A percentile compares a stretch with the other conserved stretches of the same genome.
phyloP scores from a whole-genome alignment of 2,113 vertebrate genomes.

The Atherinomorus stipes region DNA sequence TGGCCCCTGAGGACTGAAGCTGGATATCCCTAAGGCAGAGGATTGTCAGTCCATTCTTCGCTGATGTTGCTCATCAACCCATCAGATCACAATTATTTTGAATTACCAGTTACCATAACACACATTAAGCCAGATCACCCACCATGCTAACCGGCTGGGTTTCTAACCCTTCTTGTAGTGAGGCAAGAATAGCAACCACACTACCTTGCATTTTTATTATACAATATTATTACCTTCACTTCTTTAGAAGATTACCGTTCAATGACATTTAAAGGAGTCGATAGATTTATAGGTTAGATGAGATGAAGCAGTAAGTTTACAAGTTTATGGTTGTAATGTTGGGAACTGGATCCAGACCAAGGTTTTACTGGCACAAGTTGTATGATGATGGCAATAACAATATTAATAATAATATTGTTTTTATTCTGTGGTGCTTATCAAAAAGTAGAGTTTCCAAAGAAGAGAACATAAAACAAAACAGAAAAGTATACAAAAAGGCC shows the following conservation, averaged over 20 bases:
- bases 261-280: neutral
- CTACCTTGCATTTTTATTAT: neutral
- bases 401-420: slow-evolving; percentile 1
- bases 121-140: no score
- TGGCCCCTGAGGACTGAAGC: no score
- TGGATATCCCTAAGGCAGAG: no score
- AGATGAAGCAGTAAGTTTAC: slow-evolving; percentile 5
- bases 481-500: neutral
- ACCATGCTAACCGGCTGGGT: neutral
- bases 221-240: neutral
- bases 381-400: slow-evolving; percentile 3
- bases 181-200: neutral
- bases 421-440: neutral
- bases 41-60: no score
- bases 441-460: slow-evolving; percentile 15
- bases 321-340: neutral
- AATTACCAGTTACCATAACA: no score
- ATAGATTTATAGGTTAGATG: neutral
- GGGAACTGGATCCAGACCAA: slow-evolving; percentile 4
- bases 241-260: neutral
- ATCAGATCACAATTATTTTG: no score
- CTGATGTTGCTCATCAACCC: no score
- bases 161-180: neutral
- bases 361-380: neutral
- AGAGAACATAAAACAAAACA: neutral